Evolutionary conservation across 2,797 vertebrate genomes (phyloP), one percentile per base, ranked within the genome.

Genomic region (Xenopus petersii): DNA sequence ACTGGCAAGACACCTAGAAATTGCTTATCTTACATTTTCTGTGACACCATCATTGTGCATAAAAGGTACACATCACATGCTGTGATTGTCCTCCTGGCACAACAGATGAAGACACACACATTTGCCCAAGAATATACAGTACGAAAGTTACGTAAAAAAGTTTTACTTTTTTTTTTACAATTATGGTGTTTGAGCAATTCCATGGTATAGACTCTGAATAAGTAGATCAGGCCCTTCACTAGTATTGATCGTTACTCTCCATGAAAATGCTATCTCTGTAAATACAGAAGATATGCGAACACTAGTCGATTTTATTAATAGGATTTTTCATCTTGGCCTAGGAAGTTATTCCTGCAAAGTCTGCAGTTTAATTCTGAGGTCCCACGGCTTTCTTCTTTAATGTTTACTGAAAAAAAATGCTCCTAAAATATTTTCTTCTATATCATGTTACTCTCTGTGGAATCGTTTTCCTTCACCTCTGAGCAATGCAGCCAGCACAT

Each of bases 241-340:
- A 49, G 49, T 73, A 79, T 79, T 30, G 77, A 79, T 79, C 24
- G 55, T 61, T 42, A 66, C 54, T 30, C 77, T 70, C 61, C 61
- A 79, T 79, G 67, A 74, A 79, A 79, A 74, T 79, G 71, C 77
- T 74, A 71, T 61, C 63, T 74, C 67, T 70, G 77, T 70, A 66
- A 74, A 66, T 55, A 79, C 49, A 66, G 66, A 49, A 36, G 69
- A 79, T 79, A 70, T 66, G 55, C 62, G 61, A 26, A 71, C 77
- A 74, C 70, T 46, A 79, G 71, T 79, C 77, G 74, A 79, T 79
- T 74, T 79, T 74, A 66, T 70, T 79, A 74, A 79, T 79, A 79
- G 77, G 77, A 79, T 79, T 79, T 70, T 70, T 74, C 67, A 62
- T 66, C 71, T 56, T 61, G 49, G 61, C 61, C 62, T 46, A 55